Base-by-base conservation (phyloP, 2,113 vertebrate species). In the human (Homo sapiens) region DNA sequence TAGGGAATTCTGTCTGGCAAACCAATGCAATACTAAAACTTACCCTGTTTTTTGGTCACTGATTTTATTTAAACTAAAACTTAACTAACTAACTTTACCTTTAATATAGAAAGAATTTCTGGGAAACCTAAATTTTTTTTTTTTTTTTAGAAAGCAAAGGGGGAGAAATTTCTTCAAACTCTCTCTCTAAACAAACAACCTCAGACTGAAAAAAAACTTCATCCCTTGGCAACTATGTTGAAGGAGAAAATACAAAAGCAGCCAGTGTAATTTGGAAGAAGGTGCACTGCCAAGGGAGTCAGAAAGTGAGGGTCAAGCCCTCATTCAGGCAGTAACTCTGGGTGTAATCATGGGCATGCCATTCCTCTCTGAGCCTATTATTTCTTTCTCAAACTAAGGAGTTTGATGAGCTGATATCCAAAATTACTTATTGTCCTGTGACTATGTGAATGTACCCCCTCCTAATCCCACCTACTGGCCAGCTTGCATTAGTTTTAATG, bases 31-130 rank as follows among this genome's bases (percentile, higher is more conserved):
- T 59, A 45, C 57, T 84, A 73, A 82, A 89, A 89, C 50, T 70
- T 92, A 57, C 40, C 70, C 35, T 43, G 38, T 38, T 80, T 86
- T 92, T 83, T 32, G 22, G 30, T 78, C 57, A 93, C 4, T 93
- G 64, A 92, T 70, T 97, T 93, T 84, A 78, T 43, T 94, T 55
- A 93, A 89, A 96, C 25, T 93, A 87, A 94, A 80, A 59, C n/a
- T n/a, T n/a, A n/a, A n/a, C n/a, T n/a, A n/a, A n/a, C n/a, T n/a
- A 38, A 38, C 12, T 86, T 91, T 16, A 61, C 73, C 64, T 81
- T 75, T 93, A 85, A 73, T 75, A 83, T 35, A 73, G 27, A 75
- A 85, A 57, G 11, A 0, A 45, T 35, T 82, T 93, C 78, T 91
- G 72, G 48, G 61, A 66, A 93, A 86, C 64, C 48, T 23, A 57